These are phyloP conservation scores for Mizuhopecten yessoensis DNA, from an alignment of 1,140 invertebrate species.

Conservation along the genomic window DNA sequence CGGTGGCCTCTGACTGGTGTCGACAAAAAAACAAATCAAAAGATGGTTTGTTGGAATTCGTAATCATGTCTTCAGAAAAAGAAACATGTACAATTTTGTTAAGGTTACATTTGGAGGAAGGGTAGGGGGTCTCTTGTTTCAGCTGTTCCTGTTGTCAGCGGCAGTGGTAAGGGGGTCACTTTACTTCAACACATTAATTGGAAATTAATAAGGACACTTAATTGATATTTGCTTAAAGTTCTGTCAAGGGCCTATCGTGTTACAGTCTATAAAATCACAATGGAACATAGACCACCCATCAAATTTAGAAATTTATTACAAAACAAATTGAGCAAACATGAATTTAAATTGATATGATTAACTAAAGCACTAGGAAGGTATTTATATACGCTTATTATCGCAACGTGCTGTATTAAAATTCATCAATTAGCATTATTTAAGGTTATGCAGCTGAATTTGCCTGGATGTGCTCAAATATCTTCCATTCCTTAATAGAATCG, in stretches of 20 bases:
- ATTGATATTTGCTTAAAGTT: background rate
- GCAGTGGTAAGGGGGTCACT: background rate
- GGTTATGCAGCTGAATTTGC: background rate
- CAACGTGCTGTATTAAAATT: background rate
- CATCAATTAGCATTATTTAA: background rate
- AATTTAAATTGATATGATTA: background rate
- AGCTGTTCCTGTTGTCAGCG: background rate
- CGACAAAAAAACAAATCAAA: background rate
- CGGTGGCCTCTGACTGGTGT: constrained; percentile 17
- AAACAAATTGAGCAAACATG: background rate
- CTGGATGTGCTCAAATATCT: background rate
- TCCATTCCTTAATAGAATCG: background rate
- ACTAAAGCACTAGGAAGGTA: background rate
- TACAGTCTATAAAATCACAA: background rate
- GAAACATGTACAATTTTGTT: background rate
- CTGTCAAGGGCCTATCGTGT: background rate
- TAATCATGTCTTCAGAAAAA: constrained; percentile 15
- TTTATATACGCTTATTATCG: background rate
- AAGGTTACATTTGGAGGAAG: background rate
- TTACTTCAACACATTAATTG: background rate
- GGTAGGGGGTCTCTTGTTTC: background rate
- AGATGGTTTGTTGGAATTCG: background rate
- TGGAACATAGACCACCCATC: background rate
- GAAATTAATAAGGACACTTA: background rate
- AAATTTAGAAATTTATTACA: background rate